Evolutionary conservation across 2,888 invertebrate species (phyloP).

Genomic region (Plebejus argus): DNA sequence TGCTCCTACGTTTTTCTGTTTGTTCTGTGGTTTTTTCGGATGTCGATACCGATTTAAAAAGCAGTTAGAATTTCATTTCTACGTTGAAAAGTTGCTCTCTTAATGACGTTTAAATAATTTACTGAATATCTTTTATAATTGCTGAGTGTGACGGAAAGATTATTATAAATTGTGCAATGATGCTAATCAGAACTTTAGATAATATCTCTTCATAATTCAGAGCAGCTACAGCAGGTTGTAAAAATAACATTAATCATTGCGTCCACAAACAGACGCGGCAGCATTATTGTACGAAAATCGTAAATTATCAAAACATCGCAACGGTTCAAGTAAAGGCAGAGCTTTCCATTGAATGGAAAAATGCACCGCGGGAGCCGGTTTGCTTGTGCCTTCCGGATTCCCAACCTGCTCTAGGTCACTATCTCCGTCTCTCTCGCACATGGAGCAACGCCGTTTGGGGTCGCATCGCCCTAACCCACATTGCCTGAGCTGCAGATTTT

Average conservation of each 20-base stretch:
- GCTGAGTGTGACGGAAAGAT: too few species aligned
- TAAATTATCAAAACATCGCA: conserved; percentile 52
- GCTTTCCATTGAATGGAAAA: conserved; percentile 80
- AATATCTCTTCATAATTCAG: too few species aligned
- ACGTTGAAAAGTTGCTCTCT: too few species aligned
- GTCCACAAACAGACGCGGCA: not conserved
- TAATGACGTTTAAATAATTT: too few species aligned
- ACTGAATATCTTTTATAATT: too few species aligned
- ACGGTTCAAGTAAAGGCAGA: conserved; percentile 60
- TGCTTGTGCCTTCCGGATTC: conserved; percentile 77
- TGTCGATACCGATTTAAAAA: too few species aligned
- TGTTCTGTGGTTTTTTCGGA: too few species aligned
- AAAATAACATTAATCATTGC: not conserved
- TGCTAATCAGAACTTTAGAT: too few species aligned
- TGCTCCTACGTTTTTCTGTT: not conserved
- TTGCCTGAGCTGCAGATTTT: conserved; percentile 65
- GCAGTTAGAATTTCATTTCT: too few species aligned
- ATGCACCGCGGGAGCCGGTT: conserved; percentile 77
- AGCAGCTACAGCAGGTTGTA: not conserved
- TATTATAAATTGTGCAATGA: too few species aligned
- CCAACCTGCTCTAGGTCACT: conserved; percentile 79
- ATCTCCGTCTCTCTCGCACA: conserved; percentile 62
- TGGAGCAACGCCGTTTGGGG: conserved; percentile 67
- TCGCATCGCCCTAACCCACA: conserved; percentile 79
- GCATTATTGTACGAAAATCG: conserved; percentile 41